These are phyloP conservation scores for Desmophyllum pertusum DNA, from an alignment of 92 coral and sea anemone species.

Conservation along the genomic window DNA sequence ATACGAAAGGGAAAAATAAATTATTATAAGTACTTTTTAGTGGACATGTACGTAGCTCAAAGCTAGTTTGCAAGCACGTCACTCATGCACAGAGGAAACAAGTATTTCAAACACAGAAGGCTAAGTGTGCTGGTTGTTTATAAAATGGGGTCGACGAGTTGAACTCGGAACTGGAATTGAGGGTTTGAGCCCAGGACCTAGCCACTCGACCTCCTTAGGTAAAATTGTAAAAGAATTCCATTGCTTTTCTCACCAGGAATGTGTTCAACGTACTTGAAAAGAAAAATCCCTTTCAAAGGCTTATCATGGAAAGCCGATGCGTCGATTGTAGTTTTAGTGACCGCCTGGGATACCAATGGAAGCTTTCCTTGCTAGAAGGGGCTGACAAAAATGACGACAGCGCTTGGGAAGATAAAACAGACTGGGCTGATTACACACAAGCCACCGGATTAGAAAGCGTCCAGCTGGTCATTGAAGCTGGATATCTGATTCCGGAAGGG, in stretches of 20 bases:
- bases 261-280: constrained; percentile 69
- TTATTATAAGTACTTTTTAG: too few species aligned
- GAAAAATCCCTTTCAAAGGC: constrained; percentile 76
- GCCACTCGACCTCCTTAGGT: too few species aligned
- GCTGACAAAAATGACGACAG: constrained; percentile 5
- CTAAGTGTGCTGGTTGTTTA: not conserved
- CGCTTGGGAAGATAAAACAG: constrained; percentile 62
- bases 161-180: too few species aligned
- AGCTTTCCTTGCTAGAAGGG: constrained; percentile 44
- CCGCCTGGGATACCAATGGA: constrained; percentile 78
- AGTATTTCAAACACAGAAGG: too few species aligned
- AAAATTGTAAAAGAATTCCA: not conserved
- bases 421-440: constrained; percentile 61
- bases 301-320: constrained; percentile 80
- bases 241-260: constrained; percentile 5
- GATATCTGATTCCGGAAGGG: constrained; percentile 57
- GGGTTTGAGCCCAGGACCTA: too few species aligned
- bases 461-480: constrained; percentile 65
- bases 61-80: too few species aligned
- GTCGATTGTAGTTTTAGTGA: constrained; percentile 67
- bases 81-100: too few species aligned
- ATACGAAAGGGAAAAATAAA: too few species aligned
- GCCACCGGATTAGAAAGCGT: constrained; percentile 71
- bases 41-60: too few species aligned
- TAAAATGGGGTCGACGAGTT: too few species aligned